Evolutionary conservation across 92 coral and sea anemone species (phyloP).

Genomic region (Porites rus): DNA sequence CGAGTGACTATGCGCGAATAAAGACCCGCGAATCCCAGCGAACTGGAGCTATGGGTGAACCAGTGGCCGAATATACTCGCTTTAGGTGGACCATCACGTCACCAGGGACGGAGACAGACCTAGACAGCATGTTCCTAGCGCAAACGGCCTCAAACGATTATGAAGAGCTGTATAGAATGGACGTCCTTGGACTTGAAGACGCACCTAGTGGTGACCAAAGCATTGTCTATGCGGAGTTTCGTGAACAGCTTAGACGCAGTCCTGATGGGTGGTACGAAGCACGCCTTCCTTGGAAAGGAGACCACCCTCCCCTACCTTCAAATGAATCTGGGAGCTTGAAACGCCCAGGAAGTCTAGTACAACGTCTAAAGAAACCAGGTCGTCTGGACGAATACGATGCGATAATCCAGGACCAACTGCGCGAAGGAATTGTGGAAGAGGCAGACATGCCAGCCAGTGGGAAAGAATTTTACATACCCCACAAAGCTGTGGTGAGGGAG

Average conservation of each 20-base stretch:
- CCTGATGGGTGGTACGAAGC: constrained; percentile 75
- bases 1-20: constrained; percentile 69
- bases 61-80: constrained; percentile 58
- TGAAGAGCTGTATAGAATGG: constrained; percentile 68
- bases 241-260: constrained; percentile 65
- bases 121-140: constrained; percentile 58
- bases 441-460: constrained; percentile 71
- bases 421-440: constrained; percentile 59
- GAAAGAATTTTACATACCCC: constrained; percentile 69
- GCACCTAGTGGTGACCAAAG: constrained; percentile 63
- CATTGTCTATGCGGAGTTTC: constrained; percentile 65
- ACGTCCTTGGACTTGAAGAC: constrained; percentile 69
- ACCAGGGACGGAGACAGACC: constrained; percentile 64
- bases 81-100: constrained; percentile 76
- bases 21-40: constrained; percentile 65
- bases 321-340: constrained; percentile 62
- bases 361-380: constrained; percentile 60
- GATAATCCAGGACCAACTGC: constrained; percentile 58
- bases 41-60: constrained; percentile 58
- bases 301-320: constrained; percentile 57
- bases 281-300: constrained; percentile 69
- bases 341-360: constrained; percentile 47
- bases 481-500: constrained; percentile 71
- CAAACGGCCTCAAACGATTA: constrained; percentile 57
- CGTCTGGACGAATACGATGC: constrained; percentile 51